Conservation (phyloP, 2,888 invertebrate genomes). For the Siphlonurus alternatus region DNA sequence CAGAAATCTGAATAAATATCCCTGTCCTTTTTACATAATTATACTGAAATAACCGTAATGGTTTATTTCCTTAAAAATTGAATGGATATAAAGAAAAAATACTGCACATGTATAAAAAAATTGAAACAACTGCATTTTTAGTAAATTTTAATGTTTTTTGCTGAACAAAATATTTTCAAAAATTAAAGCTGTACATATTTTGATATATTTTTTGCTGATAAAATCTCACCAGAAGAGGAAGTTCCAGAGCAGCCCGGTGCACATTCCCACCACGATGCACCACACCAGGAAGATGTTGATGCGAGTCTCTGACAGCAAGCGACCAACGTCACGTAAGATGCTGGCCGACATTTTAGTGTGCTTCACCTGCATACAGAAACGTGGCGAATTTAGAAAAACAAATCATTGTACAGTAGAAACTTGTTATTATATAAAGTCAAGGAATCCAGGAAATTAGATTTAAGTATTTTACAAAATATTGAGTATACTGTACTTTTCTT, state of each 20-base stretch:
- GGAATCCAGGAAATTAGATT: too few relatives aligned
- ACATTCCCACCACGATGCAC: slow-evolving; percentile 66
- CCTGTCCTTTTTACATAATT: neutral
- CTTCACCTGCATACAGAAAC: slow-evolving; percentile 20
- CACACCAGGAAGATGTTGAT: slow-evolving; percentile 60
- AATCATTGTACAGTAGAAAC: too few relatives aligned
- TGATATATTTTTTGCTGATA: too few relatives aligned
- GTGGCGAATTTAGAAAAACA: too few relatives aligned
- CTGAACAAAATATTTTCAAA: too few relatives aligned
- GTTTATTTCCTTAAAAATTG: neutral
- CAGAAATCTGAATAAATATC: too few relatives aligned
- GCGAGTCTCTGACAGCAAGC: slow-evolving; percentile 43
- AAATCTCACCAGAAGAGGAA: slow-evolving; percentile 56
- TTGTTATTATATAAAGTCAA: too few relatives aligned
- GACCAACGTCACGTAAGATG: slow-evolving; percentile 49
- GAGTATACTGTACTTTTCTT: too few relatives aligned
- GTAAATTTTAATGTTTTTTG: neutral
- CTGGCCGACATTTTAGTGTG: slow-evolving; percentile 46
- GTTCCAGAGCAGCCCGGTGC: slow-evolving; percentile 73
- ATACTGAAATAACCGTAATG: neutral
- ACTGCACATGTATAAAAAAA: neutral
- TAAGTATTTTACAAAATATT: too few relatives aligned
- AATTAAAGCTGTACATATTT: too few relatives aligned
- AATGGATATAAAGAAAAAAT: neutral
- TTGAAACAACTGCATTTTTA: neutral